These are phyloP conservation scores for Sphaeramia orbicularis DNA, from an alignment of 2,797 vertebrate genomes.

Conservation along the genomic window DNA sequence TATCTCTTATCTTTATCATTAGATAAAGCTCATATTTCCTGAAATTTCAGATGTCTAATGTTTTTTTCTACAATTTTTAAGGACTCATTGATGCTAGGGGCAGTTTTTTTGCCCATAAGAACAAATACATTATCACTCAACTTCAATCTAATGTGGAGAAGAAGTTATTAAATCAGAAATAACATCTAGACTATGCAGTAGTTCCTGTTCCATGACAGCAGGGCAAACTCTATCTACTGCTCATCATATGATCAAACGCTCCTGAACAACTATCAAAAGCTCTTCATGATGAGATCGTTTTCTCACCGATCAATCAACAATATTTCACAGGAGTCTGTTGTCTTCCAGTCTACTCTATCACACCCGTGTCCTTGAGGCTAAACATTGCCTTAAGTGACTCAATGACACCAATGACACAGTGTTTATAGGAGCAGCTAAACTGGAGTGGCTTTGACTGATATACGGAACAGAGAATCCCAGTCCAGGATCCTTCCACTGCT, in stretches of 20 bases:
- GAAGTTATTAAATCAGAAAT: neutral
- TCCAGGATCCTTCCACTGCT: constrained; percentile 61
- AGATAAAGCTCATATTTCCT: too few relatives aligned
- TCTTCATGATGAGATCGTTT: constrained; percentile 1
- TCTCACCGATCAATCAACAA: constrained; percentile 16
- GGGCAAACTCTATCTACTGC: neutral
- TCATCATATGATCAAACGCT: neutral
- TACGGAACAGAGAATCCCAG: constrained; percentile 33
- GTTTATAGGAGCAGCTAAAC: constrained; percentile 37
- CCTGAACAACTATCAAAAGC: neutral
- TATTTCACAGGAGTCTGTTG: constrained; percentile 1
- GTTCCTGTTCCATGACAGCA: neutral
- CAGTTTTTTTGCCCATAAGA: too few relatives aligned
- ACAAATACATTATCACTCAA: too few relatives aligned
- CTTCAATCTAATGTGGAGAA: too few relatives aligned
- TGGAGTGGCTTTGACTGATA: constrained; percentile 46
- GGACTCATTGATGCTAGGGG: too few relatives aligned
- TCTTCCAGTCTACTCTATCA: constrained; percentile 18
- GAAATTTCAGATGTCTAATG: too few relatives aligned
- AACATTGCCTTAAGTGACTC: constrained; percentile 27
- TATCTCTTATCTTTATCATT: too few relatives aligned
- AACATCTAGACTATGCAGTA: neutral
- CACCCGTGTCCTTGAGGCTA: constrained; percentile 9
- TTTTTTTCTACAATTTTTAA: too few relatives aligned
- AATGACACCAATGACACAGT: constrained; percentile 4